Base-by-base conservation (phyloP, 2,113 vertebrate species). In the Balaeniceps rex region DNA sequence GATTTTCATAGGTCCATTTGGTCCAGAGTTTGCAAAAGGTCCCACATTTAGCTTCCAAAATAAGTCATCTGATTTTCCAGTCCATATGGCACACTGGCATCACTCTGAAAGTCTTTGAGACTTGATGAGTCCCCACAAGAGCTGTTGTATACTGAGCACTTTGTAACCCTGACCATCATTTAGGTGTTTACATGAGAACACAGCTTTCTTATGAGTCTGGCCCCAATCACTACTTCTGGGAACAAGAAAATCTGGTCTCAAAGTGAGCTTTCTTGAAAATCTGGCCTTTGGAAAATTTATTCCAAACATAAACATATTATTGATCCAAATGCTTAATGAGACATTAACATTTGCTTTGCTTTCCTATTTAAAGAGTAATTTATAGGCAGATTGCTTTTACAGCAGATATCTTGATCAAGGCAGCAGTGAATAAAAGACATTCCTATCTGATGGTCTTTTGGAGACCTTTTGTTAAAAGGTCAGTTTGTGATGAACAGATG, bases 401-500 rank as follows among this genome's bases (percentile, higher is more conserved):
- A 87, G 47, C 65, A 90, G 72, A 60, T 88, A 36, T 72, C 92
- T 85, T 44, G 42, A 76, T 66, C 25, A 69, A 80, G 63, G 42
- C 63, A 83, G 70, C 51, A 94, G 58, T 66, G 28, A 70, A 72
- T 79, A 95, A 72, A 88, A 95, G 24, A 31, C 89, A 85, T 3
- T 87, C 23, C 25, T 76, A 24, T 61, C 44, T 66, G 61, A 68
- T 66, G 12, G 83, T 49, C 70, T 88, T 91, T 91, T 84, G 18
- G 77, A 92, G 83, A 82, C 44, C 36, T 97, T 93, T 92, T n/a
- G 8, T 82, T 87, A 36, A 82, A 95, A 93, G 83, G 60, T 71
- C 65, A 63, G 31, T 72, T 87, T 6, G 1, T 70, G 57, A 76
- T 76, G 54, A 84, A 47, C 81, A 85, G 71, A 85, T 95, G 49